Conservation (phyloP, 2,113 vertebrate species). For the Dipodomys ordii region DNA sequence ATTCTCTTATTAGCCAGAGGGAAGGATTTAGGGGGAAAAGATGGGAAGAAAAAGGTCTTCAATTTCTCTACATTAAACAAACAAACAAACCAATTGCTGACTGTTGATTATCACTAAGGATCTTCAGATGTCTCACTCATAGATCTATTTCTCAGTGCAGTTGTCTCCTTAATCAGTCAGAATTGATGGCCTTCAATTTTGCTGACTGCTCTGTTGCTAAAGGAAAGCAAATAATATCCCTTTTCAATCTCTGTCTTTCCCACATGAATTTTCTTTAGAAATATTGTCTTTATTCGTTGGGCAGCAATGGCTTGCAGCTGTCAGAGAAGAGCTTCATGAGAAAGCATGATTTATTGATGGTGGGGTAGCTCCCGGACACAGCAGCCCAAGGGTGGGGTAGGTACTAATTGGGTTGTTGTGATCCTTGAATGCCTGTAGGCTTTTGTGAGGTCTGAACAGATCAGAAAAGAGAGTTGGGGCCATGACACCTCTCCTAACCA, state of each 20-base stretch:
- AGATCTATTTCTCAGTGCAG: conserved; percentile 35
- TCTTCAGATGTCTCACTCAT: conserved; percentile 6
- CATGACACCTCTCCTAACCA: conserved; percentile 62
- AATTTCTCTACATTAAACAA: conserved; percentile 10
- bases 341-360: conserved; percentile 69
- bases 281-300: conserved; percentile 64
- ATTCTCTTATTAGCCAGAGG: conserved; percentile 58
- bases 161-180: conserved; percentile 61
- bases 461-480: conserved; percentile 51
- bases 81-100: not conserved
- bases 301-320: not conserved
- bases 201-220: conserved; percentile 55
- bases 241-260: conserved; percentile 53
- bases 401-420: conserved; percentile 71
- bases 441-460: conserved; percentile 66
- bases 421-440: conserved; percentile 43
- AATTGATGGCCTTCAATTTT: conserved; percentile 70
- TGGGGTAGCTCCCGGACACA: not conserved
- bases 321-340: conserved; percentile 52
- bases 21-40: conserved; percentile 22
- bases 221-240: conserved; percentile 22
- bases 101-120: conserved; percentile 34
- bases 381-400: conserved; percentile 25
- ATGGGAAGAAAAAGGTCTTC: conserved; percentile 38
- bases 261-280: conserved; percentile 29